phyloP scores from a whole-genome alignment of 2,888 invertebrate species.

The Notodonta ziczac region DNA sequence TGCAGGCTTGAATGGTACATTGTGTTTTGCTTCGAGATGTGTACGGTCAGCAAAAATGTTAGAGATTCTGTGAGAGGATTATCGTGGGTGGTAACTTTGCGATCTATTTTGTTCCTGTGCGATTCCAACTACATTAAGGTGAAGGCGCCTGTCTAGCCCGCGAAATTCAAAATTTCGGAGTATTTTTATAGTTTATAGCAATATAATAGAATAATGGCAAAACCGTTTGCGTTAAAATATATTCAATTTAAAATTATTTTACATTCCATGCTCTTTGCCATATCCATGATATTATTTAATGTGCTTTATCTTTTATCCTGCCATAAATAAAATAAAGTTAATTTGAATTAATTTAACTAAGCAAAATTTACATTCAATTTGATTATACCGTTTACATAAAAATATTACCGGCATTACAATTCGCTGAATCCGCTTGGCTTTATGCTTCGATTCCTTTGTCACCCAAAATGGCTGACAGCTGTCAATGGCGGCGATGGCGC shows the following conservation, averaged over 20 bases:
- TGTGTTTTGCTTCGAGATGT: neutral
- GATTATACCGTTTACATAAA: neutral
- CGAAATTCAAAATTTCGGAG: too few species aligned
- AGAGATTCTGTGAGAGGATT: neutral
- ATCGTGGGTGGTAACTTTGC: neutral
- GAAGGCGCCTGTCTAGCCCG: too few species aligned
- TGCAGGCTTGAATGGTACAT: neutral
- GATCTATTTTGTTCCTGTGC: neutral
- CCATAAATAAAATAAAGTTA: too few species aligned
- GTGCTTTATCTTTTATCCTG: too few species aligned
- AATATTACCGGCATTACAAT: neutral
- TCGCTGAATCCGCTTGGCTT: neutral
- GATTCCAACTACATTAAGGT: too few species aligned
- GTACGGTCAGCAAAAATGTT: slow-evolving; percentile 1
- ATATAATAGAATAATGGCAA: too few species aligned
- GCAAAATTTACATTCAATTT: neutral
- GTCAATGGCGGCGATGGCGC: slow-evolving; percentile 24
- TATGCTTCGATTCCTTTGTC: slow-evolving; percentile 3
- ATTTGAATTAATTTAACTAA: too few species aligned
- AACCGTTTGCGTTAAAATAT: too few species aligned
- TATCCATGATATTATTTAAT: too few species aligned
- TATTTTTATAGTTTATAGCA: too few species aligned
- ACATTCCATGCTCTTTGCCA: too few species aligned
- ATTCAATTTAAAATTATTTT: too few species aligned
- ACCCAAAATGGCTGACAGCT: slow-evolving; percentile 15